Conservation (phyloP, 2,888 invertebrate genomes). For the Aradus depressus region DNA sequence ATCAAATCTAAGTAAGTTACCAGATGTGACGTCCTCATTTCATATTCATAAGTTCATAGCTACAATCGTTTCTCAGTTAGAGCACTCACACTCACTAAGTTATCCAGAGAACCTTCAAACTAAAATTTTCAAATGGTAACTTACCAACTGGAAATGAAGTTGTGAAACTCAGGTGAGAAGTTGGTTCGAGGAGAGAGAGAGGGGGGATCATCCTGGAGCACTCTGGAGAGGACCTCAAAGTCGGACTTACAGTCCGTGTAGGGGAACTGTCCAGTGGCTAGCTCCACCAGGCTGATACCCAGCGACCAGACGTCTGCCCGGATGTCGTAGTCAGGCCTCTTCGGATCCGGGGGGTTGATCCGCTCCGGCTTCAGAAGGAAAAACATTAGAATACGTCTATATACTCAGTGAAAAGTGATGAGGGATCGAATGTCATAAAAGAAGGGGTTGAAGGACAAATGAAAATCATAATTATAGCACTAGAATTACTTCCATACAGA, state of each 20-base stretch:
- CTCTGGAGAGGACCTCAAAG: slow-evolving; percentile 91
- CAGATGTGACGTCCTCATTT: too few relatives aligned
- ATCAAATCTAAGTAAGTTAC: too few relatives aligned
- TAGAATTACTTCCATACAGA: too few relatives aligned
- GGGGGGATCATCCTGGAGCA: slow-evolving; percentile 82
- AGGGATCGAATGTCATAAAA: too few relatives aligned
- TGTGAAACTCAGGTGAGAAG: slow-evolving; percentile 77
- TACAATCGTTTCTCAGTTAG: too few relatives aligned
- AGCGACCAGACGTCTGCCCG: slow-evolving; percentile 99
- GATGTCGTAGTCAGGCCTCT: slow-evolving; percentile 93
- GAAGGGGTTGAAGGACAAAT: too few relatives aligned
- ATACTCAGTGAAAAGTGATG: too few relatives aligned
- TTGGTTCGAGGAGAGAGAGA: slow-evolving; percentile 62
- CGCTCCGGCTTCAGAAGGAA: slow-evolving; percentile 72
- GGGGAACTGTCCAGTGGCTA: slow-evolving; percentile 93
- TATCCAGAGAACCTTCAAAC: too few relatives aligned
- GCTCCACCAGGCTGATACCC: slow-evolving; percentile 89
- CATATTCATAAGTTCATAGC: too few relatives aligned
- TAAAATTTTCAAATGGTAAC: slow-evolving; percentile 34
- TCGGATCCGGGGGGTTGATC: slow-evolving; percentile 87
- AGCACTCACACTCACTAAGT: too few relatives aligned
- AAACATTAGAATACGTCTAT: slow-evolving; percentile 17
- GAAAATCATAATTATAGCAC: too few relatives aligned
- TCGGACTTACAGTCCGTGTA: slow-evolving; percentile 91
- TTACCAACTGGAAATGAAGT: slow-evolving; percentile 85